Base-by-base conservation (phyloP, 2,888 invertebrate species). In the Colletes collaris region DNA sequence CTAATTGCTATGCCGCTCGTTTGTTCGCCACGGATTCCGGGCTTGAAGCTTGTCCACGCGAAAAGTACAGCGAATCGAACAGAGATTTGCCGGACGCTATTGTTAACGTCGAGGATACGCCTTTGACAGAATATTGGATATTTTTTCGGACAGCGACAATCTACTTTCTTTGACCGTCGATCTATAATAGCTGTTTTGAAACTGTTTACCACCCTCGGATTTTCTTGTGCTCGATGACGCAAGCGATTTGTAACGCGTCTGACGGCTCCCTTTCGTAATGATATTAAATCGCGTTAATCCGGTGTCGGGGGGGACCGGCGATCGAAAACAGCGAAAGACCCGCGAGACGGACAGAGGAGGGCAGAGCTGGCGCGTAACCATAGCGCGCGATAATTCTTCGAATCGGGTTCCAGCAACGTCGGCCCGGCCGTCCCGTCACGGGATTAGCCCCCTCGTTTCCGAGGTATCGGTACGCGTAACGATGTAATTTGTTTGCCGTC, bases 281-380 rank as follows among this genome's bases (percentile, higher is more conserved):
- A 81, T 80, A 80, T 81, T 80, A 80, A 81, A 81, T 72, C 37
- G 62, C 58, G 76, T 80, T 81, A 80, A 81, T 81, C 81, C 76
- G 80, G 55, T 80, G 55, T 27, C 27, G 27, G 27, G 27, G 27
- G 27, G 27, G 27, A 1, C 1, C 27, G 27, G 27, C 27, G 27
- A 27, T 27, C 27, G 27, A 27, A 27, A 27, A 27, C 27, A 27
- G 27, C 27, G 58, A 37, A 55, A 64, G 55, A 4, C 19, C 44
- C n/a, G 35, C 16, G 13, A 56, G 50, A 63, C 60, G 53, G 59
- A 19, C 13, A 27, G 53, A 10, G 27, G 10, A 8, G 7, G 8
- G 10, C 35, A 35, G n/a, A 27, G 6, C 52, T 40, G 40, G 10
- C 44, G 44, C 44, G 44, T 46, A 46, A 46, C 44, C 7, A 2